A percentile compares a stretch with the other conserved stretches of the same genome.
These are phyloP conservation scores for Peromyscus polionotus DNA, from an alignment of 2,113 vertebrate species.

Conservation along the genomic window DNA sequence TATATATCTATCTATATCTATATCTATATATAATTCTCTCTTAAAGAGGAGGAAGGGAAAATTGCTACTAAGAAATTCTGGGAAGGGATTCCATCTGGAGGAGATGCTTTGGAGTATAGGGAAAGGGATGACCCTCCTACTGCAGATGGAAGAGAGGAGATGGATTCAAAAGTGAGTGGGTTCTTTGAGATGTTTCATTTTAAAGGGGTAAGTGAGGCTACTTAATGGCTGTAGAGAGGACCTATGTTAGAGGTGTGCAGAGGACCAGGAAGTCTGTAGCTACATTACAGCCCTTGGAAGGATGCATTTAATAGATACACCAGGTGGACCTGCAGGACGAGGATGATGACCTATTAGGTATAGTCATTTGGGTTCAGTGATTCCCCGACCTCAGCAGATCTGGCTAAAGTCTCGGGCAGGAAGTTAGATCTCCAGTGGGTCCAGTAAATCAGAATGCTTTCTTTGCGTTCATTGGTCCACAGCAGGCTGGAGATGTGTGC, in stretches of 20 bases:
- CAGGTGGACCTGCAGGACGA: neutral
- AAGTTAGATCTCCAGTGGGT: neutral
- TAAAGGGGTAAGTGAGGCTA: neutral
- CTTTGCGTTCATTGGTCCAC: neutral
- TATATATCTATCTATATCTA: too few species aligned
- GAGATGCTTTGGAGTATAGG: too few species aligned
- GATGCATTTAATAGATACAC: neutral
- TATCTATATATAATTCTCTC: neutral
- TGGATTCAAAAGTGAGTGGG: neutral
- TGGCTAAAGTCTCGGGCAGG: neutral
- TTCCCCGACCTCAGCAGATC: neutral
- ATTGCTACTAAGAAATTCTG: neutral
- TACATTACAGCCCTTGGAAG: neutral
- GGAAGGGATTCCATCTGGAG: neutral
- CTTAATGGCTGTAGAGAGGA: neutral
- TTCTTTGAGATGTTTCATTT: neutral
- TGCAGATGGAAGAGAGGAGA: neutral
- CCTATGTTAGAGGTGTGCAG: neutral
- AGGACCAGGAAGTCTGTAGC: neutral
- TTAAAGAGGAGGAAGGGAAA: neutral
- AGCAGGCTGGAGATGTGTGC: neutral
- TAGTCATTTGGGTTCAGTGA: neutral
- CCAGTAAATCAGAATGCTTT: neutral
- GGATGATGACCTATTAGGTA: neutral
- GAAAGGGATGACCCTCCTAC: neutral